Evolutionary conservation across 2,888 invertebrate species (phyloP).

Genomic region (Lasioglossum leucozonium): DNA sequence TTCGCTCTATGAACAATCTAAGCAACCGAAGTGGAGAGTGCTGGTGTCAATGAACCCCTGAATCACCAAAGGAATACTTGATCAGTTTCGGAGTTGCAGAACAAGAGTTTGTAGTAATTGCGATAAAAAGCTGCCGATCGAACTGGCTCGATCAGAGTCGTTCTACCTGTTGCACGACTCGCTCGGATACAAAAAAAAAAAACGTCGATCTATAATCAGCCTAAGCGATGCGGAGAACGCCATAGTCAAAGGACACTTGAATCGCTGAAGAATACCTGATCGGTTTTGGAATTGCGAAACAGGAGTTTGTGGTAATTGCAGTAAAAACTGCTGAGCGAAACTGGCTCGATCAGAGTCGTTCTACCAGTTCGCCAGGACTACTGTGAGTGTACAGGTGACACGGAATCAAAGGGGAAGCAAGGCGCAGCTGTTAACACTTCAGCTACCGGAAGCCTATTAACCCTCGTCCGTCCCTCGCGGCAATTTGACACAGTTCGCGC

Average conservation of each 20-base stretch:
- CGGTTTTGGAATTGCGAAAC: not conserved
- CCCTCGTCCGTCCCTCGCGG: not conserved
- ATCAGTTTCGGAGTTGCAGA: not conserved
- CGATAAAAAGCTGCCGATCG: not conserved
- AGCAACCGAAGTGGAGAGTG: not conserved
- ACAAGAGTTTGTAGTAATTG: not conserved
- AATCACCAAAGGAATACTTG: not conserved
- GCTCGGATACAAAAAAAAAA: not conserved
- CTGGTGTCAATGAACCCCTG: too few relatives aligned
- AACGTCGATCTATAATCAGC: not conserved
- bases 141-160: not conserved
- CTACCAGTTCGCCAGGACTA: not conserved
- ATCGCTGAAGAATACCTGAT: not conserved
- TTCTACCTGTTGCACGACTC: not conserved
- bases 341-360: not conserved
- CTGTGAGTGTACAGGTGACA: constrained; percentile 16
- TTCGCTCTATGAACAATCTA: not conserved
- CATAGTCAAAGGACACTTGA: not conserved
- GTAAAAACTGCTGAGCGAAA: not conserved
- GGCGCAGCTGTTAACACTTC: not conserved
- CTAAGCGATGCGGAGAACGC: not conserved
- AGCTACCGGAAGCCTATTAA: not conserved
- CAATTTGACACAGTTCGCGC: not conserved
- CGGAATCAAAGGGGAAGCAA: not conserved
- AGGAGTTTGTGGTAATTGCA: not conserved